Evolutionary conservation across 1,140 invertebrate genomes (phyloP).

Genomic region (Bathynomus jamesi): DNA sequence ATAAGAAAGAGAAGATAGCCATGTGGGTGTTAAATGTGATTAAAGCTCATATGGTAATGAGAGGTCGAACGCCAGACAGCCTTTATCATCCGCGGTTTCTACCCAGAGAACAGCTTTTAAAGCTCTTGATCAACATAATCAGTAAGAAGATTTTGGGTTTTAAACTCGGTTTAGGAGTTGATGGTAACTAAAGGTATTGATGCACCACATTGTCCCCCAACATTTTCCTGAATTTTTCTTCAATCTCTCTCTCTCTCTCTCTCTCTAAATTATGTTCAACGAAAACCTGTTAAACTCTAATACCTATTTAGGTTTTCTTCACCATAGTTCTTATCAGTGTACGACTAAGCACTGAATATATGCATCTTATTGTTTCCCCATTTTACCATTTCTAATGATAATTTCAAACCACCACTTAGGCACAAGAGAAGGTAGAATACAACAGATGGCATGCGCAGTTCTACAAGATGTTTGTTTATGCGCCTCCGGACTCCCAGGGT

Average conservation of each 20-base stretch:
- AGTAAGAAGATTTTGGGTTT: conserved; percentile 45
- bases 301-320: no score
- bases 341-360: no score
- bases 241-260: no score
- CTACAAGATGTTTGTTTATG: conserved; percentile 66
- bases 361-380: no score
- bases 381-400: no score
- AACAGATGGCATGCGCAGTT: conserved; percentile 64
- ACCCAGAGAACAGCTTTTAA: conserved; percentile 70
- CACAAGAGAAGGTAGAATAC: conserved; percentile 48
- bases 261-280: no score
- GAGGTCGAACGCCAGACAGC: conserved; percentile 39
- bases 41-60: conserved; percentile 29
- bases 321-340: no score
- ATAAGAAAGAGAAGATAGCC: not conserved
- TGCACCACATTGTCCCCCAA: not conserved
- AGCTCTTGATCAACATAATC: conserved; percentile 70
- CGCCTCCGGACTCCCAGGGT: conserved; percentile 55
- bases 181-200: no score
- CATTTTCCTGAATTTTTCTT: conserved; percentile 19
- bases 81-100: conserved; percentile 63
- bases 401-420: no score
- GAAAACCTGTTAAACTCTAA: no score
- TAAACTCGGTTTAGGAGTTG: no score
- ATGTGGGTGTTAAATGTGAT: not conserved